Base-by-base conservation (phyloP, 2,888 invertebrate genomes). In the Helobdella robusta region DNA sequence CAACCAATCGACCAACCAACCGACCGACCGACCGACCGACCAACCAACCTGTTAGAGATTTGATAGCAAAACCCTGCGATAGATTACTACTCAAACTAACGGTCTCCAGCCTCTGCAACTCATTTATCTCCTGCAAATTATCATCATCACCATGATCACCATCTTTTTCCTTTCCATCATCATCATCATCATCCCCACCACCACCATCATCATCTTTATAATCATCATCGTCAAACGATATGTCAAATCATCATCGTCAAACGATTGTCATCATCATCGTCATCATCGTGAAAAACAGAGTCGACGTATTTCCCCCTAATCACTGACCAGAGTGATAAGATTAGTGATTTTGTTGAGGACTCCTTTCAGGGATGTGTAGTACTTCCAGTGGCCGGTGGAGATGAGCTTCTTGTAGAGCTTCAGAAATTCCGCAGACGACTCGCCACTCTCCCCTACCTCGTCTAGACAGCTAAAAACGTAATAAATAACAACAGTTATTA, bases 61-160 rank as follows among this genome's bases (percentile, higher is more conserved):
- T 90, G 66, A 94, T 80, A 0, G 93, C 91, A 80, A 89, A 93
- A 2, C 94, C 91, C 82, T 94, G 91, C 0, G 92, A 89, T 1
- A 95, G 83, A 79, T 95, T 92, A 0, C 93, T 92, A 0, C 90
- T 93, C 2, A 95, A 83, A 0, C 92, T 91, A 0, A 90, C 90
- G 75, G 91, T 91, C 78, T 95, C 95, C 35, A 94, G 82, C 15
- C 87, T 85, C 78, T 91, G 90, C 23, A 95, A 82, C 64, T 76
- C 73, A 73, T 90, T 76, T 35, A 73, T 72, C 68, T 77, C 77
- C 75, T 66, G 34, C 35, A 35, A 23, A n/a, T 32, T 59, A 59
- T 59, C 20, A 32, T 32, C 15, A 11, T 0, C 35, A 30, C 20
- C 15, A 30, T n/a, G n/a, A n/a, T n/a, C n/a, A n/a, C n/a, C n/a